Conservation (phyloP, 2,888 invertebrate genomes). For the Pollenia amentaria region DNA sequence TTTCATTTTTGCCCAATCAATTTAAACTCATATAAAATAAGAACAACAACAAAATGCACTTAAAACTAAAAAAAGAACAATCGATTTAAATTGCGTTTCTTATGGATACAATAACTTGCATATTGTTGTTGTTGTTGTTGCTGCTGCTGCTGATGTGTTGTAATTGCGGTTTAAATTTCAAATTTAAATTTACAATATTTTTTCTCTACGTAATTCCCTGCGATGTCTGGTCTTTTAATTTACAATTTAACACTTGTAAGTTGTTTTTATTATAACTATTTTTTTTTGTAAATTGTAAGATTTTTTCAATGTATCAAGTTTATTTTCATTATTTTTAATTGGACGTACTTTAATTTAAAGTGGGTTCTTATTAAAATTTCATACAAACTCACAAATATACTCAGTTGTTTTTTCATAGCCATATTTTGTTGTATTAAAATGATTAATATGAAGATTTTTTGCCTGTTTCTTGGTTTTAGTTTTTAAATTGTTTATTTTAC, state of each 20-base stretch:
- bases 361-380: slow-evolving; percentile 42
- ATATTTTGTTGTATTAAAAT: slow-evolving; percentile 33
- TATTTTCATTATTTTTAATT: slow-evolving; percentile 3
- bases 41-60: slow-evolving; percentile 59
- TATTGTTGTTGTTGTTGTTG: slow-evolving; percentile 1
- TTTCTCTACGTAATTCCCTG: slow-evolving; percentile 3
- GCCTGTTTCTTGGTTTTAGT: slow-evolving; percentile 8
- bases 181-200: slow-evolving; percentile 54
- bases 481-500: slow-evolving; percentile 35
- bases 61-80: slow-evolving; percentile 43
- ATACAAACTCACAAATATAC: background rate
- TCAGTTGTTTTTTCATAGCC: slow-evolving; percentile 33
- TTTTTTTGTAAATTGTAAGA: background rate
- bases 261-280: slow-evolving; percentile 10
- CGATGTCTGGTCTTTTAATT: slow-evolving; percentile 50
- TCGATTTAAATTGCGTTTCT: slow-evolving; percentile 51
- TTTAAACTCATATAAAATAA: slow-evolving; percentile 36
- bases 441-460: background rate
- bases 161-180: slow-evolving; percentile 28
- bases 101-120: slow-evolving; percentile 4
- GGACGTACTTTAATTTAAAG: slow-evolving; percentile 25
- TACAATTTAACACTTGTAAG: slow-evolving; percentile 59
- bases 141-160: slow-evolving; percentile 23
- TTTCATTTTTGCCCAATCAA: slow-evolving; percentile 59
- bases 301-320: background rate